Percentiles rank a stretch among this genome's conserved stretches.
These are phyloP conservation scores for Gastrophysa polygoni DNA, from an alignment of 2,888 invertebrate species.

Conservation along the genomic window DNA sequence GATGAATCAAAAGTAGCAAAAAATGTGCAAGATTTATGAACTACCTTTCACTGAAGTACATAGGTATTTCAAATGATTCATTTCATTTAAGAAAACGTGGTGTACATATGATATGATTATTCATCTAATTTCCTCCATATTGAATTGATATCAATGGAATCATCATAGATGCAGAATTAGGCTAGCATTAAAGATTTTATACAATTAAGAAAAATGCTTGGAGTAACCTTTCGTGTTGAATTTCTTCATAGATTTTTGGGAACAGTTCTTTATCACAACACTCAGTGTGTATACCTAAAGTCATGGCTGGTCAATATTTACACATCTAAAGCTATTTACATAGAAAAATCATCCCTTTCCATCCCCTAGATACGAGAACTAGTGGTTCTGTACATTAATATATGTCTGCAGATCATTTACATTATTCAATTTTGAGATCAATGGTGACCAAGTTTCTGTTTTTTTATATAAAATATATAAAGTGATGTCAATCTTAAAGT, in stretches of 20 bases:
- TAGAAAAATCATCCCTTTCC: constrained; percentile 40
- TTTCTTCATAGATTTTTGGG: constrained; percentile 41
- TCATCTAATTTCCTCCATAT: background rate
- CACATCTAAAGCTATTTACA: constrained; percentile 54
- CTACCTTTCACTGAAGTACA: too few relatives aligned
- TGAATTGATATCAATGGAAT: background rate
- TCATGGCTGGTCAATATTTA: constrained; percentile 54
- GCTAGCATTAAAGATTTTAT: background rate
- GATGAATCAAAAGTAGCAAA: background rate
- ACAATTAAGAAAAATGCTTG: background rate
- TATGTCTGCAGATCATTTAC: constrained; percentile 47
- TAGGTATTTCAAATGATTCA: too few relatives aligned
- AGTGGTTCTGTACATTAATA: constrained; percentile 42
- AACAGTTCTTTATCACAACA: constrained; percentile 47
- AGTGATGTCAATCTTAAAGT: constrained; percentile 38
- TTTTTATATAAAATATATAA: constrained; percentile 16
- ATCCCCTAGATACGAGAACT: constrained; percentile 44
- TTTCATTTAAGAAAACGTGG: too few relatives aligned
- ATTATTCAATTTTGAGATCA: constrained; percentile 55
- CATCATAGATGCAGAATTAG: background rate
- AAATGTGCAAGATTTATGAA: background rate
- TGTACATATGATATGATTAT: too few relatives aligned
- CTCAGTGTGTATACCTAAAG: constrained; percentile 46
- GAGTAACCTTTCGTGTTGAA: constrained; percentile 32
- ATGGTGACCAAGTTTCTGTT: constrained; percentile 46